Conservation (phyloP, 1,140 invertebrate species). For the Mylabris phalerata region DNA sequence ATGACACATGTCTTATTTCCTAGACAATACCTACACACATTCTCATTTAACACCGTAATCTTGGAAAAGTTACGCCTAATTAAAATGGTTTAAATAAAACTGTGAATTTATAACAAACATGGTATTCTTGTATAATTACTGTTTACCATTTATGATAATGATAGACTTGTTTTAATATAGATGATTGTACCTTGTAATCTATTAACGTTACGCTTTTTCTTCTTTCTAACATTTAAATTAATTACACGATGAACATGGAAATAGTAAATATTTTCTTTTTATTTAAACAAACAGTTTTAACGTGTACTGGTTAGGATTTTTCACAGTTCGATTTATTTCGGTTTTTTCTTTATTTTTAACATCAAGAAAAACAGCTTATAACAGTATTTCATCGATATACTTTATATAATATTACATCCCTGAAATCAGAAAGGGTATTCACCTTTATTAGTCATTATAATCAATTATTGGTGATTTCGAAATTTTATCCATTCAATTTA, state of each 20-base stretch:
- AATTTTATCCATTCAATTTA: no score
- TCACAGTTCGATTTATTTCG: no score
- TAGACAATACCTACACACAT: constrained; percentile 6
- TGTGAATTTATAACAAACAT: not conserved
- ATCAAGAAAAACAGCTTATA: no score
- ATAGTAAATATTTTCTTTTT: no score
- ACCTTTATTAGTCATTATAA: no score
- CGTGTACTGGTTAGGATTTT: no score
- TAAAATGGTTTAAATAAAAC: not conserved
- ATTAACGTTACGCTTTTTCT: not conserved
- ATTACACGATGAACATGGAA: not conserved
- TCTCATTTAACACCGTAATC: constrained; percentile 1
- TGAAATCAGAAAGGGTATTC: no score
- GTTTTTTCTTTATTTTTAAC: no score
- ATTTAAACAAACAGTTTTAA: no score
- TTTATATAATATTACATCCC: no score
- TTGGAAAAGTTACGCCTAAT: not conserved
- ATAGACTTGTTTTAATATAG: not conserved
- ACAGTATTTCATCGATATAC: no score
- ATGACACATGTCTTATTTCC: constrained; percentile 13
- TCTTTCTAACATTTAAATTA: not conserved
- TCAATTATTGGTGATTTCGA: no score
- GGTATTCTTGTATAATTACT: not conserved
- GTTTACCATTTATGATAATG: not conserved
- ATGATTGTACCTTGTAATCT: constrained; percentile 1